These are phyloP conservation scores for Caenorhabditis plicata DNA, from an alignment of 2,888 invertebrate species.

Conservation along the genomic window DNA sequence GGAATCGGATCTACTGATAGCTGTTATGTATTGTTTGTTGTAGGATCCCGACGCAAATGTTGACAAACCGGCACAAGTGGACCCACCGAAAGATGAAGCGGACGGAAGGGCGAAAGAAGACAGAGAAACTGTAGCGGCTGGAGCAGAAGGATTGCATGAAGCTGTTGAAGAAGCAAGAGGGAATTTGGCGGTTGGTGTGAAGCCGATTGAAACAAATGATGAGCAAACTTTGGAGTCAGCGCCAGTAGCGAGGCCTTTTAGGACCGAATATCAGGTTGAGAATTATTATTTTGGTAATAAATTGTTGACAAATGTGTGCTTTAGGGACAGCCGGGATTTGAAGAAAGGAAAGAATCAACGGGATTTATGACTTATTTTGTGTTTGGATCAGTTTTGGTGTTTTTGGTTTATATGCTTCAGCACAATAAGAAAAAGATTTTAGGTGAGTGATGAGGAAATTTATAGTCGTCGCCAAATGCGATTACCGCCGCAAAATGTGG, in stretches of 20 bases:
- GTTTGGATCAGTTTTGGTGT: constrained; percentile 20
- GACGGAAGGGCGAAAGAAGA: constrained; percentile 36
- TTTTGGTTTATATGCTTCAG: constrained; percentile 33
- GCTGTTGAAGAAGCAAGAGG: constrained; percentile 32
- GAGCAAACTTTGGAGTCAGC: constrained; percentile 24
- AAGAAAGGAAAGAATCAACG: constrained; percentile 12
- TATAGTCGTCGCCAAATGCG: too few relatives aligned
- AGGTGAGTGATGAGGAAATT: constrained; percentile 15
- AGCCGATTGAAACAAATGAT: too few relatives aligned
- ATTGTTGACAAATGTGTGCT: neutral
- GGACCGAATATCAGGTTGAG: constrained; percentile 14
- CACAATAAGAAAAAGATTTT: constrained; percentile 45
- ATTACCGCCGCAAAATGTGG: neutral
- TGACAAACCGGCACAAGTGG: constrained; percentile 24
- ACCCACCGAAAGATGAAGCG: constrained; percentile 35
- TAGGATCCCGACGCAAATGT: constrained; percentile 33
- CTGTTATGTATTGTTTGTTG: neutral
- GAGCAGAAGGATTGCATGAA: constrained; percentile 29
- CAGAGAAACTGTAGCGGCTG: constrained; percentile 22
- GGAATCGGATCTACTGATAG: neutral
- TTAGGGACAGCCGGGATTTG: neutral
- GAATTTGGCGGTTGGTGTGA: constrained; percentile 25
- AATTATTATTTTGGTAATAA: neutral
- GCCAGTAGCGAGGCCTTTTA: constrained; percentile 13
- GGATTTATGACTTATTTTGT: constrained; percentile 34